Base-by-base conservation (phyloP, 2,888 invertebrate genomes). In the Ornithoptera alexandrae region DNA sequence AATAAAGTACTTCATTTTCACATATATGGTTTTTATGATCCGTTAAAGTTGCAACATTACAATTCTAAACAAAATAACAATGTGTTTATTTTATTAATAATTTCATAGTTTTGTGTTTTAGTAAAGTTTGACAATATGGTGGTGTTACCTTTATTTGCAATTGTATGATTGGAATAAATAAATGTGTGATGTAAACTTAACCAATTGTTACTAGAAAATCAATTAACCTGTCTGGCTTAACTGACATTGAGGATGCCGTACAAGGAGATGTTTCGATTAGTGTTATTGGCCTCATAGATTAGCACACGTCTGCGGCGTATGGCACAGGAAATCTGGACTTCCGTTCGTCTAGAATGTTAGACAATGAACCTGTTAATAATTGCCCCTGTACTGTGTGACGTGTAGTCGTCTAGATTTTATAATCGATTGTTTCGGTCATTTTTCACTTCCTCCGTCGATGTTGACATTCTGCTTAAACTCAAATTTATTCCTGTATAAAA, bases 331-430 rank as follows among this genome's bases (percentile, higher is more conserved):
- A 90, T 88, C 90, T 88, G 77, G 78, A 86, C 91, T 88, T 91
- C 92, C 92, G 90, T 71, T 80, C 84, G 87, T 86, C 88, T 91
- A 90, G 89, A 87, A 89, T 89, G 83, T 90, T 89, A 87, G 85
- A 89, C 88, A 83, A 86, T 89, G 84, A 85, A 81, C 84, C 30
- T 78, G 80, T 81, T 86, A 86, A 85, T 84, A 84, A 83, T 85
- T 67, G 85, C 86, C 75, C 81, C 81, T 80, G 74, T 75, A 79
- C 82, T 78, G 79, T 85, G 87, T 86, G 78, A 82, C 18, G 84
- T 84, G 83, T 84, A 81, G 74, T 74, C 76, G 75, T 80, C 81
- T 75, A 79, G 82, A 84, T 79, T 84, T 84, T 85, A 88, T 81
- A 88, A 86, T 89, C 89, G 84, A 84, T 76, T 84, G 84, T 78